Evolutionary conservation across 2,797 vertebrate genomes (phyloP).

Genomic region (Pangasius djambal): DNA sequence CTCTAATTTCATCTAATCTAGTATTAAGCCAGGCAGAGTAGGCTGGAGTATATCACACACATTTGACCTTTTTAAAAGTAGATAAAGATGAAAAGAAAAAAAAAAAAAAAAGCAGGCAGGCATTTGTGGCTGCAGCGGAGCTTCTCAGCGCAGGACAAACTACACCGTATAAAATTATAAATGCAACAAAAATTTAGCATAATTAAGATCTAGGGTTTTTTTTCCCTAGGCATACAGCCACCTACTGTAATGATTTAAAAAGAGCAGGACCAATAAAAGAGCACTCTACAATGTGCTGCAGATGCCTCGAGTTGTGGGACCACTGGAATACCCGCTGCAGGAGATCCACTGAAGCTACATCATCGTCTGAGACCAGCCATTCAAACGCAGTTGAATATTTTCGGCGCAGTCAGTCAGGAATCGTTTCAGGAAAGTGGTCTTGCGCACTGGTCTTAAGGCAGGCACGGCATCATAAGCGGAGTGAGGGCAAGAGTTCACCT

Average conservation of each 20-base stretch:
- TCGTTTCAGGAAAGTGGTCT: not conserved
- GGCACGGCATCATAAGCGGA: not conserved
- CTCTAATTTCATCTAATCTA: not conserved
- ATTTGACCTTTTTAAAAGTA: not conserved
- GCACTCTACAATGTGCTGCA: not conserved
- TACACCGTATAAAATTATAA: not conserved
- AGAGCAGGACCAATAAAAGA: not conserved
- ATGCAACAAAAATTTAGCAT: not conserved
- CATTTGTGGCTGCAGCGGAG: not conserved
- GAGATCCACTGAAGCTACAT: not conserved
- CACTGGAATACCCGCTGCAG: not conserved
- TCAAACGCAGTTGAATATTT: too few species aligned
- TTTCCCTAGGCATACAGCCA: not conserved
- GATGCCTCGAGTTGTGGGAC: not conserved
- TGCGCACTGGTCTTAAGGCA: not conserved
- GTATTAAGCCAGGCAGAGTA: not conserved
- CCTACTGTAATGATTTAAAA: not conserved
- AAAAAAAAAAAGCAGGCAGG: not conserved
- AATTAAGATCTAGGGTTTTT: not conserved
- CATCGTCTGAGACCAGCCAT: not conserved
- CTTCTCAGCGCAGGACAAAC: not conserved
- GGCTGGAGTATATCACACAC: not conserved
- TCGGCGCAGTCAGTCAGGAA: not conserved
- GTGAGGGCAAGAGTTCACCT: not conserved
- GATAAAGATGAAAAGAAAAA: not conserved